Evolutionary conservation across 2,113 vertebrate genomes (phyloP), one percentile per base, ranked within the genome.

Genomic region (Pseudopipra pipra): DNA sequence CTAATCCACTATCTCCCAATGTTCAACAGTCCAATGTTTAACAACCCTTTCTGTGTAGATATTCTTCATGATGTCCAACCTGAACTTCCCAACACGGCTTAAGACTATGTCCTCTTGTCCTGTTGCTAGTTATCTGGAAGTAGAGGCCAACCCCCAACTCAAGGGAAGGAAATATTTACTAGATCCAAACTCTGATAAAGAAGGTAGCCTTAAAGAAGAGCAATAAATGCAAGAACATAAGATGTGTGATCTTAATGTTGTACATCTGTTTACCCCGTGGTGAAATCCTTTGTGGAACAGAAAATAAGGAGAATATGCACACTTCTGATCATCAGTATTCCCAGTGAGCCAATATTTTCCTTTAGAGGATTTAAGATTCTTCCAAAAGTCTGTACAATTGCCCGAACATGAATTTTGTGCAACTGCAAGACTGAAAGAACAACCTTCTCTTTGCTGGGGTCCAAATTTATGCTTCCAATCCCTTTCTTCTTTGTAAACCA

Each of bases 111-210:
- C 7, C 14, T 35, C n/a, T 55, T 41, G 18, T 47, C 21, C 55
- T 62, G 17, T 31, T n/a, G 18, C 14, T 21, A 22, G 14, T 4
- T 47, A 8, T 8, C 14, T 68, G 39, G 30, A n/a, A 46, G 23
- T 31, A 41, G 23, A 54, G 61, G 28, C 15, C 1, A 0, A 61
- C 3, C 3, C 19, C 5, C 13, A 22, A 3, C 9, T 62, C 25
- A 27, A 52, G 51, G 39, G 6, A 67, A 51, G 24, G 12, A n/a
- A 63, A 47, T 7, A 41, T 49, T 54, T 73, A 71, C 39, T 63
- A 39, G 23, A 74, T 70, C 49, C 18, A 74, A 81, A 51, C 14
- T 71, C 20, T 73, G 41, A 49, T 22, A 12, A 81, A 84, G 25
- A 52, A 71, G 54, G 28, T 30, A 47, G 7, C 12, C 55, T 41